These are phyloP conservation scores for Thaumetopoea pityocampa DNA, from an alignment of 1,140 invertebrate species.

Conservation along the genomic window DNA sequence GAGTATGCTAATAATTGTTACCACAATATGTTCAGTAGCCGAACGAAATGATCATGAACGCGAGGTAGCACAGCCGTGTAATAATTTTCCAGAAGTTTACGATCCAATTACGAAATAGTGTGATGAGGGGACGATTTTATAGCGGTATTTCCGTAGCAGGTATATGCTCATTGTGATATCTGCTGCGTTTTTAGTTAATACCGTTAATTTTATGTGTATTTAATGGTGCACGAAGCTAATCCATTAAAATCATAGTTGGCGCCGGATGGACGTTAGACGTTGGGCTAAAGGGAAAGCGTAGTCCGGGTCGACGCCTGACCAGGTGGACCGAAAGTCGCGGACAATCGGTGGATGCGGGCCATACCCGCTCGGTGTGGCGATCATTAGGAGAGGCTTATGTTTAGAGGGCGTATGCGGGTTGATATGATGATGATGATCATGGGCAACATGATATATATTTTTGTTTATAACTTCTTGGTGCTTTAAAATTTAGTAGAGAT, in stretches of 20 bases:
- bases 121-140: constrained; percentile 26
- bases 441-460: too few relatives aligned
- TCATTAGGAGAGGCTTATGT: too few relatives aligned
- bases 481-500: too few relatives aligned
- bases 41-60: constrained; percentile 18
- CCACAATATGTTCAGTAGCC: constrained; percentile 7
- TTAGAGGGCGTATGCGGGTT: too few relatives aligned
- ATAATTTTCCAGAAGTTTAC: constrained; percentile 28
- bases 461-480: too few relatives aligned
- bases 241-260: constrained; percentile 1
- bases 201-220: constrained; percentile 13
- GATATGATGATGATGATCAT: too few relatives aligned
- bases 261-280: too few relatives aligned
- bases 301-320: too few relatives aligned
- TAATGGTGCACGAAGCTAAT: neutral
- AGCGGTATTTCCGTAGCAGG: constrained; percentile 20
- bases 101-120: constrained; percentile 31
- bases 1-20: constrained; percentile 5
- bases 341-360: too few relatives aligned
- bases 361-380: too few relatives aligned
- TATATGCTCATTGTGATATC: constrained; percentile 17
- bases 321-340: too few relatives aligned
- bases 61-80: constrained; percentile 20
- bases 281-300: too few relatives aligned
- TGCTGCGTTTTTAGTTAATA: constrained; percentile 11